Percentiles rank a stretch among this genome's conserved stretches.
phyloP scores from a whole-genome alignment of 2,797 vertebrate genomes.

The Molossus molossus region DNA sequence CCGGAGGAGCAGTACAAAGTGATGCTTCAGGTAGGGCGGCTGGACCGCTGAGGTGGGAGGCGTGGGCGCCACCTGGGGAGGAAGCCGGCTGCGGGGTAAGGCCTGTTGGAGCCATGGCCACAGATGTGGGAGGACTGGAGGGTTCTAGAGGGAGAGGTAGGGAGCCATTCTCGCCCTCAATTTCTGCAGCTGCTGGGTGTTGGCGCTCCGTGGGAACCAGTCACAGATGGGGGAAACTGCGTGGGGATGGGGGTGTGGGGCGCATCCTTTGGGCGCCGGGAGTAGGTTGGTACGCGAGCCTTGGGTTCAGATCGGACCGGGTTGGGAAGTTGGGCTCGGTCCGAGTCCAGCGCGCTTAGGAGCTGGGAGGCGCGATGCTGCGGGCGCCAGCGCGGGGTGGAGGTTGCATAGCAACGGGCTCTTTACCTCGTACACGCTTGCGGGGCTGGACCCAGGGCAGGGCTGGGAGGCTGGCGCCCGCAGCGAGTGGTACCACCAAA shows the following conservation, averaged over 20 bases:
- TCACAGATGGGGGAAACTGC: background rate
- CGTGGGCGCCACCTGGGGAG: background rate
- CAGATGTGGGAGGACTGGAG: background rate
- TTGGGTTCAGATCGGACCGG: background rate
- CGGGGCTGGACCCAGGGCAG: background rate
- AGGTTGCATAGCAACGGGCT: slow-evolving; percentile 78
- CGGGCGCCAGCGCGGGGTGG: background rate
- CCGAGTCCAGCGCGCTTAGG: background rate
- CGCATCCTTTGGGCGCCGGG: background rate
- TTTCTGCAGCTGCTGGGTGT: background rate
- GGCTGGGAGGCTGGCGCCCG: background rate
- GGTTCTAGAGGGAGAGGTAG: background rate
- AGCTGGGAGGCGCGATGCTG: background rate
- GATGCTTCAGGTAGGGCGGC: slow-evolving; percentile 95
- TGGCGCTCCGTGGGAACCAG: slow-evolving; percentile 53
- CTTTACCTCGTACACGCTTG: background rate
- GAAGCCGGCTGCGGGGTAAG: background rate
- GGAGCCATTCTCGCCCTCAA: background rate
- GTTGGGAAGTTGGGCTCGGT: slow-evolving; percentile 68
- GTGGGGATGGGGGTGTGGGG: background rate
- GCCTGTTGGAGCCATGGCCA: background rate
- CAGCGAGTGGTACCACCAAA: background rate
- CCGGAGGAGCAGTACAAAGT: slow-evolving; percentile 96
- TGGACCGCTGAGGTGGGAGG: background rate
- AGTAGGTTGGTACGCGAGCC: background rate